A percentile compares a stretch with the other conserved stretches of the same genome.
Conservation (phyloP, 2,113 vertebrate genomes). For the Alouatta palliata region DNA sequence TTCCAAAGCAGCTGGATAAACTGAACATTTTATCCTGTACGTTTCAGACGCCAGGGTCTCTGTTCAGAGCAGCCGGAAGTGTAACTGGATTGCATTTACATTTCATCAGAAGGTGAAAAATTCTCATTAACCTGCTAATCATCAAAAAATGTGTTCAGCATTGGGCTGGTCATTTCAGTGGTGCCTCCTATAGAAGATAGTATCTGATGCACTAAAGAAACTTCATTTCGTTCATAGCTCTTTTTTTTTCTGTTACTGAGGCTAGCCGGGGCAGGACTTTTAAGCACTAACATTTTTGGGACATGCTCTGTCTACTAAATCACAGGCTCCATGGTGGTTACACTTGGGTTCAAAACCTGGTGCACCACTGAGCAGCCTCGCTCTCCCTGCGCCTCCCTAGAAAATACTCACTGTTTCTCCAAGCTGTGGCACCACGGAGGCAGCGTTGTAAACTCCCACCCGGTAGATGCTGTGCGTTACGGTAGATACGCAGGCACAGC, state of each 20-base stretch:
- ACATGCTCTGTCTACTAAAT: fast-evolving
- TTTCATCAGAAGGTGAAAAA: neutral
- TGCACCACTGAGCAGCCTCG: fast-evolving
- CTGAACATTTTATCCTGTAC: fast-evolving
- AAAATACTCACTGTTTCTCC: fast-evolving
- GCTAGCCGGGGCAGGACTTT: neutral
- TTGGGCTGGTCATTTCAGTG: neutral
- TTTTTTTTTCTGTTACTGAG: neutral
- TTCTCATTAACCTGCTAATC: neutral
- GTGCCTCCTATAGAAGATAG: neutral
- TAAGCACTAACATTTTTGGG: neutral
- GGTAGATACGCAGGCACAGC: fast-evolving
- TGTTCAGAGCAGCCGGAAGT: neutral
- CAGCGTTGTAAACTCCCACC: neutral
- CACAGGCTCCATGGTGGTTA: neutral
- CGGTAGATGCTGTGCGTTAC: fast-evolving
- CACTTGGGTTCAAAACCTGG: neutral
- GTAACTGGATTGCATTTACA: fast-evolving
- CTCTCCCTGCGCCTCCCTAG: neutral
- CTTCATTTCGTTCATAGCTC: neutral
- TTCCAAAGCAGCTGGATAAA: neutral
- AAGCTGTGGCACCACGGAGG: neutral
- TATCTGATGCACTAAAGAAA: neutral
- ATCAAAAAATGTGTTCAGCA: fast-evolving
- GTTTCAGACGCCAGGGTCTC: fast-evolving